Base-by-base conservation (phyloP, 2,797 vertebrate species). In the Propithecus deckenii region DNA sequence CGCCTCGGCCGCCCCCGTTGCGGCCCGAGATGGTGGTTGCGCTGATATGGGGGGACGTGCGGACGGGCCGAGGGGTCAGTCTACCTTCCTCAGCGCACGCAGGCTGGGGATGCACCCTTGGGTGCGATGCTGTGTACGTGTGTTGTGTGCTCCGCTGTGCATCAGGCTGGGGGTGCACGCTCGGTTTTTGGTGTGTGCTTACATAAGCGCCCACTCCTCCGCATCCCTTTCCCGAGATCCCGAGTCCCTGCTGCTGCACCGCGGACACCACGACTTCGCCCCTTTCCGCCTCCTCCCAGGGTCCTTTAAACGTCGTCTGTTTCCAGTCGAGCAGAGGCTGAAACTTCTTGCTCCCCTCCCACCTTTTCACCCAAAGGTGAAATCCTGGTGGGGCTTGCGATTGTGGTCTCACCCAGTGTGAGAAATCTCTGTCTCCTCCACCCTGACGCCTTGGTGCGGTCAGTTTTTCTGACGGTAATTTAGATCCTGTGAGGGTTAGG, bases 121-220 rank as follows among this genome's bases (percentile, higher is more conserved):
- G 59, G 94, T 9, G 94, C n/a, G 92, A 43, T 38, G 96, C 72
- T 5, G 86, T 0, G 89, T 18, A 0, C 30, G 43, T 38, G 92
- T 12, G 86, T 9, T 4, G 74, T 14, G 86, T 7, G 88, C 78
- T 23, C 65, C 0, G 89, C 5, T 5, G 86, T 14, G 92, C 95
- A 8, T 7, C 41, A 6, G 41, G 35, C 83, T 0, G 46, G 76
- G 94, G 79, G 61, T 32, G 94, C 91, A 50, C 17, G 91, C 96
- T 2, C 91, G 0, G 12, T 1, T 23, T 74, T 41, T 3, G 71
- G 78, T 7, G 69, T 63, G 46, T 12, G 86, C 97, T 98, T 97
- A 96, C 81, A 88, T 97, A 97, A 97, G 96, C 57, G 69, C 88
- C 92, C 92, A 38, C 95, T 96, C 94, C 97, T 85, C 95, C 95